phyloP scores from a whole-genome alignment of 2,113 vertebrate genomes.

The Nerophis lumbriciformis region DNA sequence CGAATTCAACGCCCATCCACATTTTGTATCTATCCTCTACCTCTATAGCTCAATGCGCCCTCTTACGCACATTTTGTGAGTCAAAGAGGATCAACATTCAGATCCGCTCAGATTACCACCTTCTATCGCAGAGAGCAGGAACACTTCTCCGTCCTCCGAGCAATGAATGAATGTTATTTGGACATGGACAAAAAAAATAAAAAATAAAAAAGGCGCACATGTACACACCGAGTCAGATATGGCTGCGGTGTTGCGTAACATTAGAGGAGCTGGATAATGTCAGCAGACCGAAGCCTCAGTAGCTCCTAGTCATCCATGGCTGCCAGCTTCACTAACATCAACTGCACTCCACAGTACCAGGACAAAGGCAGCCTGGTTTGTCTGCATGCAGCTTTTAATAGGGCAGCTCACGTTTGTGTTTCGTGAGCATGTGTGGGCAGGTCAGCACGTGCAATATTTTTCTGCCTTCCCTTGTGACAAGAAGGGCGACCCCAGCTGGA shows the following conservation, averaged over 20 bases:
- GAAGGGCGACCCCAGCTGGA: conserved; percentile 30
- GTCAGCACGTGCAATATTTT: conserved; percentile 21
- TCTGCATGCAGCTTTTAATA: conserved; percentile 45
- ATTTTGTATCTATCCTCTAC: conserved; percentile 32
- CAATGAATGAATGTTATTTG: conserved; percentile 26
- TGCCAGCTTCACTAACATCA: conserved; percentile 59
- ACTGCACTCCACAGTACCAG: conserved; percentile 36
- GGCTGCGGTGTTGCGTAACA: conserved; percentile 32
- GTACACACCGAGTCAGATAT: conserved; percentile 19
- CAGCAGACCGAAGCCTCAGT: conserved; percentile 55
- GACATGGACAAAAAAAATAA: conserved; percentile 27
- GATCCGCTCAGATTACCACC: conserved; percentile 59
- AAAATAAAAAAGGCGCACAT: conserved; percentile 23
- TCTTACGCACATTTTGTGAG: conserved; percentile 32
- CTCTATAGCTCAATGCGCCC: conserved; percentile 48
- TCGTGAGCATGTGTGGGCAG: conserved; percentile 16
- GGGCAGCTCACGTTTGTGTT: conserved; percentile 24
- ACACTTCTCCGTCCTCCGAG: conserved; percentile 13
- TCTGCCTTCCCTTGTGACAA: conserved; percentile 12
- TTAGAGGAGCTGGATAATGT: conserved; percentile 57
- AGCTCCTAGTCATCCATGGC: conserved; percentile 56
- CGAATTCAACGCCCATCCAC: conserved; percentile 38
- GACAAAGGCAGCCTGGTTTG: conserved; percentile 46
- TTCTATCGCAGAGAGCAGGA: conserved; percentile 22
- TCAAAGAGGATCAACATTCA: conserved; percentile 61